Conservation (phyloP, 2,888 invertebrate species). For the Brassicogethes aeneus region DNA sequence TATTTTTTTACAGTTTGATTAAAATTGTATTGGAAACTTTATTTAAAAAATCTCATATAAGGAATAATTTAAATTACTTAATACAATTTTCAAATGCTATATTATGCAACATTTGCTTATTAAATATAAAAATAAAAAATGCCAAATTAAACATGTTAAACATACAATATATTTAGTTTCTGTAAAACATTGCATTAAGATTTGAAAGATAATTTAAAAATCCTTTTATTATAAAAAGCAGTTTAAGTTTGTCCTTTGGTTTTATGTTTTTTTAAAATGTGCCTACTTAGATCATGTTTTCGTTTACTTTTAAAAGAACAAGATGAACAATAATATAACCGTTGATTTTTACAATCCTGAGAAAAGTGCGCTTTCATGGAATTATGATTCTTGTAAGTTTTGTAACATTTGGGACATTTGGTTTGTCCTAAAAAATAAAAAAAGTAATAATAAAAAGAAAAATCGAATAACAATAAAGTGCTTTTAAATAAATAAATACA, state of each 20-base stretch:
- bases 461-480: background rate
- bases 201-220: no score
- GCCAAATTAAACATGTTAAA: no score
- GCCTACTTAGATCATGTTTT: constrained; percentile 14
- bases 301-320: constrained; percentile 6
- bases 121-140: no score
- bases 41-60: no score
- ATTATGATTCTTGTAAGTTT: constrained; percentile 15
- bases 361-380: constrained; percentile 12
- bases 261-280: constrained; percentile 11
- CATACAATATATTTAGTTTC: no score
- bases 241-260: constrained; percentile 1
- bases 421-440: constrained; percentile 6
- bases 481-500: constrained; percentile 5
- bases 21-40: no score
- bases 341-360: constrained; percentile 11
- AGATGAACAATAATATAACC: background rate
- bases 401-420: constrained; percentile 14
- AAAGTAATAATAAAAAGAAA: background rate
- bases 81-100: no score
- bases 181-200: no score
- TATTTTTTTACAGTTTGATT: no score
- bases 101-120: no score
- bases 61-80: no score
- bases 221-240: no score